Percentiles rank a stretch among this genome's conserved stretches.
Conservation (phyloP, 2,888 invertebrate species). For the Ochropacha duplaris region DNA sequence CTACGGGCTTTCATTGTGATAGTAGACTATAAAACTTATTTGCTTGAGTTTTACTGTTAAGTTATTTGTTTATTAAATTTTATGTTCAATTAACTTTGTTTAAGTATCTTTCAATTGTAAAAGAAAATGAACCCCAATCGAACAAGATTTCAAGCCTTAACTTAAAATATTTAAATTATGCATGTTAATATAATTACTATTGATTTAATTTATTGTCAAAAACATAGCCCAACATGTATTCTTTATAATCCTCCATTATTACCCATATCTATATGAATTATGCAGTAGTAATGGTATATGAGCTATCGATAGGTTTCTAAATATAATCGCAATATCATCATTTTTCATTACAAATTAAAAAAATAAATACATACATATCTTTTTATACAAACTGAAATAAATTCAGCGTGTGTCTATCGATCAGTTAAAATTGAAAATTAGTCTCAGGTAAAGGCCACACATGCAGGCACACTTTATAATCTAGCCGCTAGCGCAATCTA, state of each 20-base stretch:
- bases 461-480: conserved; percentile 18
- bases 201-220: no score
- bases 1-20: background rate
- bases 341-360: no score
- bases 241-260: no score
- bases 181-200: background rate
- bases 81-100: background rate
- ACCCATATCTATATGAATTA: background rate
- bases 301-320: no score
- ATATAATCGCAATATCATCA: no score
- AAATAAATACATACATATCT: no score
- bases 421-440: background rate
- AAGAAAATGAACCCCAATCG: no score
- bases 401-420: no score
- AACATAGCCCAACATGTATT: no score
- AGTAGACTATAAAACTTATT: background rate
- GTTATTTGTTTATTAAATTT: background rate
- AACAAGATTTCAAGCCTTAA: no score
- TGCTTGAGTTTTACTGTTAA: background rate
- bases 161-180: background rate
- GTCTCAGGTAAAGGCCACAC: conserved; percentile 20
- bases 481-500: conserved; percentile 11
- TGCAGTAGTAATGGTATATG: no score
- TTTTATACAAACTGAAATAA: no score
- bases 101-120: background rate